These are phyloP conservation scores for Hirundichthys speculiger DNA, from an alignment of 2,113 vertebrate genomes.

Conservation along the genomic window DNA sequence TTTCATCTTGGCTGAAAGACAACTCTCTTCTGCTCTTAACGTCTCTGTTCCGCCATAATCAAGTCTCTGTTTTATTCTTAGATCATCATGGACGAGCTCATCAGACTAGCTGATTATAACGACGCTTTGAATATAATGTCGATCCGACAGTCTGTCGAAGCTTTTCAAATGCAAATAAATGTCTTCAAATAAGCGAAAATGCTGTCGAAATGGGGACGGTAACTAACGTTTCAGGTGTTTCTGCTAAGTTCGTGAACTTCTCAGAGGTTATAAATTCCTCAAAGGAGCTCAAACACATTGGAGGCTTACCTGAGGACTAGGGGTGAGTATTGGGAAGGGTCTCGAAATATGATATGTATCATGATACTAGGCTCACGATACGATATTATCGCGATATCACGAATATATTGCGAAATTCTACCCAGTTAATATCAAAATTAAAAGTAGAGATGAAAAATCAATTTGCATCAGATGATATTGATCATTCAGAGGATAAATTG, in stretches of 20 bases:
- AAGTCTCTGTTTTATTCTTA: slow-evolving; percentile 19
- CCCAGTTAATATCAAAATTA: too few species aligned
- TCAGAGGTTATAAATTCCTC: background rate
- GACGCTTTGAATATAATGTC: background rate
- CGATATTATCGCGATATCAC: too few species aligned
- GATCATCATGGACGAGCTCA: slow-evolving; percentile 1
- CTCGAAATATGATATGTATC: too few species aligned
- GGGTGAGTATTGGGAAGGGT: too few species aligned
- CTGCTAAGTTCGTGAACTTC: background rate
- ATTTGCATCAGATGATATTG: too few species aligned
- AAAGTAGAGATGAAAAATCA: too few species aligned
- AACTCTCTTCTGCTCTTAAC: slow-evolving; percentile 23
- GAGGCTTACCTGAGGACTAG: too few species aligned
- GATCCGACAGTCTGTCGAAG: background rate
- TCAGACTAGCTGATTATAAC: slow-evolving; percentile 13
- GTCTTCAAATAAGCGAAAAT: background rate
- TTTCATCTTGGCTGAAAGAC: slow-evolving; percentile 57
- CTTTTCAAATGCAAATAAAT: background rate
- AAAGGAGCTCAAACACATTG: too few species aligned
- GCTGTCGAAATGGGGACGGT: background rate
- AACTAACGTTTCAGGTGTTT: background rate
- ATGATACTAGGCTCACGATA: too few species aligned
- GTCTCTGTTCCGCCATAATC: slow-evolving; percentile 7
- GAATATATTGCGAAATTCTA: too few species aligned
- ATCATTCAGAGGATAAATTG: too few species aligned